These are phyloP conservation scores for Pardalotus punctatus DNA, from an alignment of 2,113 vertebrate genomes.

Conservation along the genomic window DNA sequence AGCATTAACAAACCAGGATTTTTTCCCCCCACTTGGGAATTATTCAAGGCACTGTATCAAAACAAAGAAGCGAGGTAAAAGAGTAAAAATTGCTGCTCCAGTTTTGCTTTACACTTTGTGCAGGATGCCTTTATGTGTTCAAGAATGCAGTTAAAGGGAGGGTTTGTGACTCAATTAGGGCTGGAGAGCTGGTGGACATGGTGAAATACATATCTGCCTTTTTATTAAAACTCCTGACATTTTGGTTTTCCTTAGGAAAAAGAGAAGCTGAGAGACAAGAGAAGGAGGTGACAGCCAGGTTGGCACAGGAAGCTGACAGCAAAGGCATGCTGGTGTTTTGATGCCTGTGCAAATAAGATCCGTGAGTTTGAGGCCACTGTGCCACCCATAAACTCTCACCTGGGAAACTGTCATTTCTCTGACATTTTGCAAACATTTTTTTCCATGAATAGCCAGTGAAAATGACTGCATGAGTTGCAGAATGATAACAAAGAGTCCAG, in stretches of 20 bases:
- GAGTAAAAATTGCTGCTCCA: background rate
- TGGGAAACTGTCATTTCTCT: background rate
- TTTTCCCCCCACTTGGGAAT: background rate
- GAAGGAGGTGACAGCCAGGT: background rate
- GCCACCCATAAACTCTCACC: fast-evolving
- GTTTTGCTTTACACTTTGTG: background rate
- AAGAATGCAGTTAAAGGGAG: background rate
- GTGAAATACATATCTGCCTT: background rate
- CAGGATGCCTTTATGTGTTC: background rate
- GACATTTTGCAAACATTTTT: background rate
- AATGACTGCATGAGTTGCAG: background rate
- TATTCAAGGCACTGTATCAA: background rate
- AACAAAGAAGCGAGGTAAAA: background rate
- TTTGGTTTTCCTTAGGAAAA: background rate
- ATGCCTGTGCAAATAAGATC: background rate
- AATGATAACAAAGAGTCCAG: background rate
- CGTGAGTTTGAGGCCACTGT: fast-evolving
- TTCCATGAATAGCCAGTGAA: background rate
- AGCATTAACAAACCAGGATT: background rate
- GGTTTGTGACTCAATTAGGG: background rate
- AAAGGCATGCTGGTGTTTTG: background rate
- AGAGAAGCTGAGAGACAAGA: background rate
- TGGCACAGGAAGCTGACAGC: background rate
- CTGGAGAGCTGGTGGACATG: background rate
- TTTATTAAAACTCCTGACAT: background rate